Evolutionary conservation across 2,797 vertebrate genomes (phyloP), one percentile per base, ranked within the genome.

Genomic region (Danio tinwini): DNA sequence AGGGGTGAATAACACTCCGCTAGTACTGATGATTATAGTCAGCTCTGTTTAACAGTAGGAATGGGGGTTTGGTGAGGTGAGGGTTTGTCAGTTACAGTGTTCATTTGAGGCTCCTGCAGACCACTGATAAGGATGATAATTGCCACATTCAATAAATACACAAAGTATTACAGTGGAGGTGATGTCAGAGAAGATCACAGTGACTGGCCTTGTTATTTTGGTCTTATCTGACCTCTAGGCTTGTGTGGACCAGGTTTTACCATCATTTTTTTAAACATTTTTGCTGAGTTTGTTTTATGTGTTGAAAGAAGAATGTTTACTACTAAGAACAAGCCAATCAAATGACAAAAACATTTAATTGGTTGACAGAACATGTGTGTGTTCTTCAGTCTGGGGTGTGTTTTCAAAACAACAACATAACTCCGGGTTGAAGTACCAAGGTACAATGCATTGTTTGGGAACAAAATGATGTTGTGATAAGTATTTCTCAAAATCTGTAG

Each of bases 1-100:
- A 50, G 17, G 17, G 19, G 55, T 59, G 68, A 65, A 64, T 68
- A 44, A 50, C 16, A 17, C 21, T 17, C 5, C 8, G 8, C 68
- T 67, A 67, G 78, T 42, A 53, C 14, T 53, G 50, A 59, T 59
- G 75, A 63, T 49, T 56, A 37, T 72, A 78, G 76, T 72, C 21
- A 58, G 70, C 39, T 49, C 49, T 63, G 40, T 62, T 37, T 78
- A 67, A 76, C 2, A 5, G 0, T 67, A 40, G 53, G 50, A 61
- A 78, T 42, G 62, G 37, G 69, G 63, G 74, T 78, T 78, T 52
- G 47, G 53, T 62, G 45, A 44, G 47, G 62, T 29, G 67, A 62
- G 37, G 14, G 13, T 61, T 69, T 53, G 45, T 62, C 53, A 6
- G 50, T 62, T 55, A 59, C 11, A 14, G 55, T 29, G 17, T 42